Conservation (phyloP, 2,797 vertebrate genomes). For the Craterocephalus amniculus region DNA sequence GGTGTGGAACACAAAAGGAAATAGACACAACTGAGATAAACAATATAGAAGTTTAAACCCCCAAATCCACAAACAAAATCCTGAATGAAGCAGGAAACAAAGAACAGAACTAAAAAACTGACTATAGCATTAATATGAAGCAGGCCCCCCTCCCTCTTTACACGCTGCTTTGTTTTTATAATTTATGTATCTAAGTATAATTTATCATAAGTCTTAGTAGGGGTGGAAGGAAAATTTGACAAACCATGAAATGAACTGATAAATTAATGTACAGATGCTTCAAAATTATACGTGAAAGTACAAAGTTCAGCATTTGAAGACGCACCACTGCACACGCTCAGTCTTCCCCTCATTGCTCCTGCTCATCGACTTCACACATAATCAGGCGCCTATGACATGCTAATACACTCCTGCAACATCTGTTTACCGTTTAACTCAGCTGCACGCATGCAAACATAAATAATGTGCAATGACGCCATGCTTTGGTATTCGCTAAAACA, state of each 20-base stretch:
- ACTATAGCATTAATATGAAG: not conserved
- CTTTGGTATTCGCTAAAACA: slow-evolving; percentile 11
- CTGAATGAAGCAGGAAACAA: not conserved
- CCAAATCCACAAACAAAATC: not conserved
- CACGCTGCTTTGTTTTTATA: not conserved
- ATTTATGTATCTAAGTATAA: too few relatives aligned
- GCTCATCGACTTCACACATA: not conserved
- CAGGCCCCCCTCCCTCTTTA: not conserved
- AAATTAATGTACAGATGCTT: not conserved
- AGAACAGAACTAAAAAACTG: not conserved
- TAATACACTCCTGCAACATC: not conserved
- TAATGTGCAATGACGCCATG: not conserved
- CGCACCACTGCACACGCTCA: not conserved
- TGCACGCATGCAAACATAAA: not conserved
- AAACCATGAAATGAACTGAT: not conserved
- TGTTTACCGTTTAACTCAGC: slow-evolving; percentile 5
- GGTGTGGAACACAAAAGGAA: not conserved
- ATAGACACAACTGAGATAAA: not conserved
- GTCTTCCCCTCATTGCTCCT: not conserved
- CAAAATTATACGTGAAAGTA: not conserved
- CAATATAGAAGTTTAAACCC: not conserved
- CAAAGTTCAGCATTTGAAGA: not conserved
- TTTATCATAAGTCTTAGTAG: not conserved
- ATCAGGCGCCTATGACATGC: slow-evolving; percentile 1
- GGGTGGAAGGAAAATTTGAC: not conserved